Evolutionary conservation across 2,797 vertebrate genomes (phyloP).

Genomic region (Enteromius paludinosus): DNA sequence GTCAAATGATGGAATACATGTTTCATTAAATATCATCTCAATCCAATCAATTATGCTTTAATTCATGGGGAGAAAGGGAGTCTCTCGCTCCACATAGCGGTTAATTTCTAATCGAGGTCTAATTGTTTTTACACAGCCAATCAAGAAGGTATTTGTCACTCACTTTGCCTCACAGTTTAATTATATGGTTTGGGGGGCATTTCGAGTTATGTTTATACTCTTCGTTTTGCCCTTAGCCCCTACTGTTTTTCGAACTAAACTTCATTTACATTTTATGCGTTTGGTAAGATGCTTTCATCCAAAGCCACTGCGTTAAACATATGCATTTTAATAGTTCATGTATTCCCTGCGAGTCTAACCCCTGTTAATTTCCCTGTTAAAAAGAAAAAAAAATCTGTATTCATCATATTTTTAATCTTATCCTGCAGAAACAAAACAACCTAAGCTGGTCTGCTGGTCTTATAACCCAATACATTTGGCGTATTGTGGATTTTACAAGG

Average conservation of each 20-base stretch:
- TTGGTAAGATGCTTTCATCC: neutral
- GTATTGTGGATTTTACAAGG: neutral
- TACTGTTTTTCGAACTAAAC: neutral
- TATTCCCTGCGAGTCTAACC: neutral
- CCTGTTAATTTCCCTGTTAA: neutral
- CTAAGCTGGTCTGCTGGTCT: neutral
- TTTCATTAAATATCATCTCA: conserved; percentile 57
- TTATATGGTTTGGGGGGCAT: conserved; percentile 29
- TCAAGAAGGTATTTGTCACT: conserved; percentile 45
- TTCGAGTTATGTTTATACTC: neutral
- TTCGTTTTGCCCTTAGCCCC: neutral
- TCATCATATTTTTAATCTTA: neutral
- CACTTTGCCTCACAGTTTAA: conserved; percentile 33
- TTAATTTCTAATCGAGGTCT: conserved; percentile 51
- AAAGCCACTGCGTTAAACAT: neutral
- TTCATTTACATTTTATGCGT: neutral
- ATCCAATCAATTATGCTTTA: conserved; percentile 54
- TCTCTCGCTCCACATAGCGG: conserved; percentile 47
- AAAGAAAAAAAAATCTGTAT: neutral
- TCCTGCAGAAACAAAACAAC: neutral
- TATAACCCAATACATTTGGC: neutral
- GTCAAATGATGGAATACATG: conserved; percentile 55
- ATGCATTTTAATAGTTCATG: neutral
- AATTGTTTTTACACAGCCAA: conserved; percentile 54
- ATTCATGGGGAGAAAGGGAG: conserved; percentile 46